Evolutionary conservation across 2,113 vertebrate genomes (phyloP).

Genomic region (Clarias magur): DNA sequence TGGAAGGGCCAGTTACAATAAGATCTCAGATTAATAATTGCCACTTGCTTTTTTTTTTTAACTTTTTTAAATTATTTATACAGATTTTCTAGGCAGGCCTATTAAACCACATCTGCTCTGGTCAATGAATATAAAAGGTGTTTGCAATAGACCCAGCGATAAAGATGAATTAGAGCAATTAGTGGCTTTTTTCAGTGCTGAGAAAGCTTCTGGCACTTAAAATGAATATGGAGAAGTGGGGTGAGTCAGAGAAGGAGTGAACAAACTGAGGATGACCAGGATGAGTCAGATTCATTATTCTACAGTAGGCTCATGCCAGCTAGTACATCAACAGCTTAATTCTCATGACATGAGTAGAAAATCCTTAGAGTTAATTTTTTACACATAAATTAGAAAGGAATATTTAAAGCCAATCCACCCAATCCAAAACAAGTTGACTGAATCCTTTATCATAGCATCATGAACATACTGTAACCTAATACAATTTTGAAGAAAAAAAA

Average conservation of each 20-base stretch:
- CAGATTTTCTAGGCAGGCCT: conserved; percentile 16
- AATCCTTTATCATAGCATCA: not conserved
- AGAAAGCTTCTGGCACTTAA: conserved; percentile 11
- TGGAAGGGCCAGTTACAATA: not conserved
- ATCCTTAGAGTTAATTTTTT: not conserved
- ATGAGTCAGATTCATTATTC: conserved; percentile 35
- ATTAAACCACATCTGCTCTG: conserved; percentile 19
- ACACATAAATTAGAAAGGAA: conserved; percentile 1
- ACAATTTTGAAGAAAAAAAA: not conserved
- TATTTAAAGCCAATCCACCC: not conserved
- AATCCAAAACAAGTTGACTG: not conserved
- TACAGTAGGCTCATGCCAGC: conserved; percentile 11
- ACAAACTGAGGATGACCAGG: conserved; percentile 23
- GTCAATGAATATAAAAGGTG: conserved; percentile 39
- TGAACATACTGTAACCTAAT: not conserved
- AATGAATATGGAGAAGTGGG: conserved; percentile 31
- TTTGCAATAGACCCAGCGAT: not conserved
- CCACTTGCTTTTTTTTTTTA: not conserved
- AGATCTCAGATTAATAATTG: not conserved
- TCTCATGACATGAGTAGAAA: not conserved
- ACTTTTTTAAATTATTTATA: conserved; percentile 8
- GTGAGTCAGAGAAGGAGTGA: conserved; percentile 33
- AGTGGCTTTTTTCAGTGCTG: conserved; percentile 27
- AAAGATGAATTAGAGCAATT: conserved; percentile 41
- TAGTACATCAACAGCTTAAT: conserved; percentile 2